Conservation (phyloP, 2,888 invertebrate genomes). For the Pantelozetes paolii region DNA sequence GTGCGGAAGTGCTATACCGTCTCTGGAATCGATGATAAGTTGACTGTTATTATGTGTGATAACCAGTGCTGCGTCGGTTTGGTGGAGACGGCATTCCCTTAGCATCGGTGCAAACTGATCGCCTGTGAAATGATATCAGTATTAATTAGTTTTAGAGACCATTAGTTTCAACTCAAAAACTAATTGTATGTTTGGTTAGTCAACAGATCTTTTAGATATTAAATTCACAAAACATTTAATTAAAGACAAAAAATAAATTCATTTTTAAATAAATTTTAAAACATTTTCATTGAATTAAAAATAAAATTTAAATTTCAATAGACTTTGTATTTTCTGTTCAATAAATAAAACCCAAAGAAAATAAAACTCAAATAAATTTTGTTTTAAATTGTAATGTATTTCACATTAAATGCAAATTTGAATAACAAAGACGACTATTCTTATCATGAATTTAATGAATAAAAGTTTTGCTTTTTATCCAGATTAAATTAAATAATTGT, state of each 20-base stretch:
- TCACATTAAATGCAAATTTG: too few species aligned
- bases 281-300: too few species aligned
- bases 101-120: constrained; percentile 29
- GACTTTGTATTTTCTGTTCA: too few species aligned
- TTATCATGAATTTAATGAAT: too few species aligned
- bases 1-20: not conserved
- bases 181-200: not conserved
- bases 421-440: too few species aligned
- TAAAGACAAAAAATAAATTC: not conserved
- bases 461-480: too few species aligned
- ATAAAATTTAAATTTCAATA: too few species aligned
- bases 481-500: too few species aligned
- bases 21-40: constrained; percentile 16
- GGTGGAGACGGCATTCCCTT: constrained; percentile 21
- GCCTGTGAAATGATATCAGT: not conserved
- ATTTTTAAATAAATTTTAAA: not conserved
- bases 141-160: constrained; percentile 23
- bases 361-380: too few species aligned
- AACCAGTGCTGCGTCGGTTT: constrained; percentile 15
- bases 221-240: not conserved
- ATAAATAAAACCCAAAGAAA: too few species aligned
- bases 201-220: not conserved
- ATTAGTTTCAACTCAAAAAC: not conserved
- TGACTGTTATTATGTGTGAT: constrained; percentile 36
- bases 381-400: too few species aligned